phyloP scores from a whole-genome alignment of 2,888 invertebrate genomes.

The Schizotus pectinicornis region DNA sequence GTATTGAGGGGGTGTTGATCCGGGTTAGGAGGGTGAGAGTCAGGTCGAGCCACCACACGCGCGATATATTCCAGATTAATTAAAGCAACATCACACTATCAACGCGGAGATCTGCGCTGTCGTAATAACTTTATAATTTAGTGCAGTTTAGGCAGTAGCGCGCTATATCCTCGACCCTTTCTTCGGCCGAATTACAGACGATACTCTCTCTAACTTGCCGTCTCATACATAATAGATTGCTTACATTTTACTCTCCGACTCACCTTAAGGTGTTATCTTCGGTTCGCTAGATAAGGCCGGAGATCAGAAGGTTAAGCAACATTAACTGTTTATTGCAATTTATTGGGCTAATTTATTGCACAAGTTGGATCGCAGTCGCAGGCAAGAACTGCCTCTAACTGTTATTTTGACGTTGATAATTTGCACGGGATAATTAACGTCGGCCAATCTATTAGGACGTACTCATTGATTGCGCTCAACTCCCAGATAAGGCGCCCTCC shows the following conservation, averaged over 20 bases:
- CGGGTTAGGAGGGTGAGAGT: not conserved
- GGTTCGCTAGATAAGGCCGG: conserved; percentile 52
- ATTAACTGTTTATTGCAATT: conserved; percentile 58
- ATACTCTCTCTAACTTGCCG: conserved; percentile 49
- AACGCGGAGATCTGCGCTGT: conserved; percentile 60
- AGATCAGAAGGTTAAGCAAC: conserved; percentile 60
- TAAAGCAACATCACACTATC: conserved; percentile 62
- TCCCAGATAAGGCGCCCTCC: no score
- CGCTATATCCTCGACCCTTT: conserved; percentile 41
- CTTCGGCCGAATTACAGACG: conserved; percentile 52
- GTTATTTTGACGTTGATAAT: conserved; percentile 34
- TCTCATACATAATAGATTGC: conserved; percentile 56
- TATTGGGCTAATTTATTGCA: conserved; percentile 48
- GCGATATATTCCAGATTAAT: conserved; percentile 60
- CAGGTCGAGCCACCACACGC: conserved; percentile 41
- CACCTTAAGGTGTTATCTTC: conserved; percentile 55
- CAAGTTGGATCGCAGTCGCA: conserved; percentile 36
- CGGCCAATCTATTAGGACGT: not conserved
- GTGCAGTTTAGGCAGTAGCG: conserved; percentile 53
- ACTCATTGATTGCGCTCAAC: no score
- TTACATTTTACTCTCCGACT: conserved; percentile 53
- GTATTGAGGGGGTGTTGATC: not conserved
- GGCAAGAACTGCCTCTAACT: conserved; percentile 31
- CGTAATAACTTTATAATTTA: conserved; percentile 63
- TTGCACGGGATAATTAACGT: conserved; percentile 29